Evolutionary conservation across 1,140 invertebrate genomes (phyloP), one percentile per base, ranked within the genome.

Genomic region (Apis florea): DNA sequence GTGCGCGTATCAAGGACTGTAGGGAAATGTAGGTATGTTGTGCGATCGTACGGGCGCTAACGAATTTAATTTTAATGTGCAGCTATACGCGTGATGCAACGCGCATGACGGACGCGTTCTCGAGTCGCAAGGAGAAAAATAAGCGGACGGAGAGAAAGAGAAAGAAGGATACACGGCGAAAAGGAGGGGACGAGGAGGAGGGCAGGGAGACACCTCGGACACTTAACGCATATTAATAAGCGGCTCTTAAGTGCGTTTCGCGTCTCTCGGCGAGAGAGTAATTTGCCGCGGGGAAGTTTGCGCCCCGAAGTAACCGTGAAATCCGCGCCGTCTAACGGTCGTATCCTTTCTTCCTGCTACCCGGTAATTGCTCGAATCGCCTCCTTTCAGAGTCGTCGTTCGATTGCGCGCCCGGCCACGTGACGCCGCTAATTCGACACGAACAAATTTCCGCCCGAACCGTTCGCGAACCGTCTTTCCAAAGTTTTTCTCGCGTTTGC

Each of bases 221-320:
- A 91, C 88, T 89, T 89, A 87, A 86, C 88, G 90, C 90, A 91
- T 91, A 88, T 91, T 90, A 91, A 91, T 86, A 85, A 90, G 87
- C 77, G 85, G 82, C 85, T 87, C 82, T 84, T 86, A 88, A 89
- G 84, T 73, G 85, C 83, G 82, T 87, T 88, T 79, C 77, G 68
- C 79, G 81, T 88, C 77, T 88, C 77, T 72, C 63, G 73, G 56
- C 63, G 79, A 83, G 83, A 88, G 86, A 85, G 68, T 77, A 85
- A 88, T 89, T 85, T 82, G 82, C 79, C 80, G 78, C 75, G 72
- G 74, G 75, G 83, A 85, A 88, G 86, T 88, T 88, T 75, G 72
- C 83, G 73, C 85, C 82, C 83, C 54, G 72, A 82, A 85, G 63
- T 78, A 68, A 78, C 85, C 51, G 59, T 59, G 85, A 82, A 64